These are phyloP conservation scores for Anarsia innoxiella DNA, from an alignment of 2,888 invertebrate species.

Conservation along the genomic window DNA sequence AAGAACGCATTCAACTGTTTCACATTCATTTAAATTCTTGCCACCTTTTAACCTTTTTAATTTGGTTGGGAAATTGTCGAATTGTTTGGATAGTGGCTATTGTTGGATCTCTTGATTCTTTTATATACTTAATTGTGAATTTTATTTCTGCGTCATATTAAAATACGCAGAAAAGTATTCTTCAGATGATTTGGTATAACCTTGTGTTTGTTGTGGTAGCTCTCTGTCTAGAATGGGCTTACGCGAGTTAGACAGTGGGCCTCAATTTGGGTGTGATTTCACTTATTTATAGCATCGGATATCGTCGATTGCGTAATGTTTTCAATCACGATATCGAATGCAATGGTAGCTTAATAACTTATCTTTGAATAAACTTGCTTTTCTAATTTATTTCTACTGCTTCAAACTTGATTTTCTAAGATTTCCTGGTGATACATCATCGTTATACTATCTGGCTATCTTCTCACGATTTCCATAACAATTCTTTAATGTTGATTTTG, in stretches of 20 bases:
- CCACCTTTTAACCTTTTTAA: constrained; percentile 61
- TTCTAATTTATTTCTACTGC: no score
- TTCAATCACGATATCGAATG: no score
- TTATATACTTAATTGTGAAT: constrained; percentile 7
- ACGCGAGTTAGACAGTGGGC: constrained; percentile 44
- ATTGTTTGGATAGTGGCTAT: constrained; percentile 34
- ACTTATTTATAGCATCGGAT: constrained; percentile 38
- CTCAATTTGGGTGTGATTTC: constrained; percentile 53
- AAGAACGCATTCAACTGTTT: constrained; percentile 33
- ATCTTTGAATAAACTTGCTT: no score
- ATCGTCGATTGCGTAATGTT: constrained; percentile 37
- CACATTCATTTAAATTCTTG: constrained; percentile 56
- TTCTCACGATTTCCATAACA: constrained; percentile 5
- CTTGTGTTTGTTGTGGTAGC: constrained; percentile 54
- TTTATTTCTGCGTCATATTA: no score
- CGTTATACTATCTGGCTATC: constrained; percentile 5
- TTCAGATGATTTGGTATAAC: constrained; percentile 50
- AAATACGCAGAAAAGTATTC: constrained; percentile 24
- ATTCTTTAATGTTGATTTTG: constrained; percentile 3
- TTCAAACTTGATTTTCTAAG: not conserved
- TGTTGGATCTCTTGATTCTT: constrained; percentile 25
- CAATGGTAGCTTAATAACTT: no score
- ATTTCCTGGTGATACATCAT: constrained; percentile 8
- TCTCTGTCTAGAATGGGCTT: constrained; percentile 54
- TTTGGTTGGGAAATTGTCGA: constrained; percentile 42